Conservation (phyloP, 2,888 invertebrate species). For the Lasioglossum oenotherae region DNA sequence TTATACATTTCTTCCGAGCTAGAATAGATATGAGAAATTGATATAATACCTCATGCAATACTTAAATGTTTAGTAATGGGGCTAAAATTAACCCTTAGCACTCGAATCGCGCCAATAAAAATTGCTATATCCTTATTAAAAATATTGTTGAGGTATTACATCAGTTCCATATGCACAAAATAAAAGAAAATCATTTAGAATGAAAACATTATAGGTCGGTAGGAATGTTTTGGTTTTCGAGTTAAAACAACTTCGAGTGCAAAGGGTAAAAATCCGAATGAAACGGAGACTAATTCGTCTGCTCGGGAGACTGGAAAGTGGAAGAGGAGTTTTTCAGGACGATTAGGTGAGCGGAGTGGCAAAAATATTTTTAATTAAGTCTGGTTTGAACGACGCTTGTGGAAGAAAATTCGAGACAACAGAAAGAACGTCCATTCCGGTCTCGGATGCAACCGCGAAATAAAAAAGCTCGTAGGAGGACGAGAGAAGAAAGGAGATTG, state of each 20-base stretch:
- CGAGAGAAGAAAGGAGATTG: constrained; percentile 47
- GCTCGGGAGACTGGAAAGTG: background rate
- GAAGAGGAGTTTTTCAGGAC: background rate
- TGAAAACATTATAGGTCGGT: background rate
- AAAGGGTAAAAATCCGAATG: background rate
- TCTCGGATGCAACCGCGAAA: constrained; percentile 34
- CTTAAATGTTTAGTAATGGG: too few species aligned
- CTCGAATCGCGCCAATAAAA: background rate
- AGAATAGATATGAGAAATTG: too few species aligned
- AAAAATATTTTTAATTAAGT: background rate
- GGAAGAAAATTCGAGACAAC: background rate
- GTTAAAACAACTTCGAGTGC: background rate
- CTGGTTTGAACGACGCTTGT: background rate
- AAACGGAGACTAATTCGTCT: background rate
- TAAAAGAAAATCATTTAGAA: background rate
- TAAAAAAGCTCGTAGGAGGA: background rate
- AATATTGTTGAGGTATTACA: too few species aligned
- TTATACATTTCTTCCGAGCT: too few species aligned
- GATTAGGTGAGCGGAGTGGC: background rate
- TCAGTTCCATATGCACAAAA: too few species aligned
- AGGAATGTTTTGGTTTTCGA: background rate
- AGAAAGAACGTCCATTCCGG: background rate
- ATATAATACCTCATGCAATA: too few species aligned
- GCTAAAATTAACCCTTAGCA: too few species aligned
- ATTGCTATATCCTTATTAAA: too few species aligned